Base-by-base conservation (phyloP, 2,888 invertebrate genomes). In the Euproctis similis region DNA sequence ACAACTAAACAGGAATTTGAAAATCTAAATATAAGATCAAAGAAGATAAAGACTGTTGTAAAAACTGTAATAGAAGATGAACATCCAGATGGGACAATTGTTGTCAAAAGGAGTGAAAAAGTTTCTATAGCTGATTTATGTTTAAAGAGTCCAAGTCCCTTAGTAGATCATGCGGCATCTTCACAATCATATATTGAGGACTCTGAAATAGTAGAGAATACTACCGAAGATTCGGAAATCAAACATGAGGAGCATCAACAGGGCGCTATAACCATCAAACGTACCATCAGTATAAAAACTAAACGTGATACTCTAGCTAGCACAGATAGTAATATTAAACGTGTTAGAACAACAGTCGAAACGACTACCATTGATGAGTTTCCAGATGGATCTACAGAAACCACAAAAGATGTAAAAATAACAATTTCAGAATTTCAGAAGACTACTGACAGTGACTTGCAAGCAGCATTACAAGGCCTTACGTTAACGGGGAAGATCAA, bases 331-430 rank as follows among this genome's bases (percentile, higher is more conserved):
- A 75, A 66, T 57, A 85, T 87, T 22, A 87, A 86, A 64, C 85
- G 88, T 11, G 75, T 88, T 29, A 82, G 87, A 46, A 87, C 87
- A 23, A 87, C 88, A 7, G 72, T 87, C 24, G 87, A 87, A 52
- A 85, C 85, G 1, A 70, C 66, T 4, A 81, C 78, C 10, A 65
- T 80, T 2, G 85, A 85, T 45, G 76, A 73, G 49, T 82, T 72
- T 46, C 81, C 85, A 1, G 85, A 86, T 51, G 87, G 87, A 14
- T 86, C 87, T 2, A 81, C 86, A 26, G 87, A 87, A 60, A 85
- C 85, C 3, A 85, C 84, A 1, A 85, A 81, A 64, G 85, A 85
- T 40, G 77, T 84, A 1, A 85, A 85, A 62, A 80, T 85, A 23
- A 85, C 85, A 2, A 74, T 85, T 36, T 85, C 85, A 0, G 85